These are phyloP conservation scores for Temnopleurus reevesii DNA, from an alignment of 53 echinoderm and acorn worm genomes.

Conservation along the genomic window DNA sequence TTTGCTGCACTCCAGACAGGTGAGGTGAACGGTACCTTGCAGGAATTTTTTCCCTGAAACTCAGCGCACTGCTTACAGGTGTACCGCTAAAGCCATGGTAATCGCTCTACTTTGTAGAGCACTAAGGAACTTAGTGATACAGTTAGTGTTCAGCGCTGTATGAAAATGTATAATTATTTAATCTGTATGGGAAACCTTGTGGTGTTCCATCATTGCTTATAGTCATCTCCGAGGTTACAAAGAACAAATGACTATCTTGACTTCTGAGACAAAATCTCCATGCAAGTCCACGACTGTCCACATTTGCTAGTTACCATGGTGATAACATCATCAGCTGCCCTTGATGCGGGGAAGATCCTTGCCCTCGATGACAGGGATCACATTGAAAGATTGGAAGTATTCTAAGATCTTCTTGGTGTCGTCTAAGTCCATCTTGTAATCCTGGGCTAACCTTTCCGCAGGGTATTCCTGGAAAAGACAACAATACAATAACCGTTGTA, in stretches of 20 bases:
- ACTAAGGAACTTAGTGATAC: too few species aligned
- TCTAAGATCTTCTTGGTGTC: conserved; percentile 85
- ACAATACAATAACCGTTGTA: neutral
- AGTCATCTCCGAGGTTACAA: neutral
- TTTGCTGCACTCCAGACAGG: too few species aligned
- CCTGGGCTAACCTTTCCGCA: conserved; percentile 75
- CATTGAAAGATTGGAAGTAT: conserved; percentile 71
- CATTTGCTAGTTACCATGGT: neutral
- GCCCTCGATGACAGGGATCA: conserved; percentile 35
- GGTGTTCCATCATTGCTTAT: conserved; percentile 3
- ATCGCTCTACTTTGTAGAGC: too few species aligned
- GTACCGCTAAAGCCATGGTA: too few species aligned
- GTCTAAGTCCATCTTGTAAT: conserved; percentile 69
- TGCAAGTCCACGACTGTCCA: neutral
- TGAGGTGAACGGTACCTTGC: too few species aligned
- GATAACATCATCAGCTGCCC: conserved; percentile 36
- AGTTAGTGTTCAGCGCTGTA: too few species aligned
- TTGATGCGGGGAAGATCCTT: conserved; percentile 50
- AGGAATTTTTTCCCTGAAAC: too few species aligned
- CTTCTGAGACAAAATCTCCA: neutral
- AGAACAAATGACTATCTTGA: neutral
- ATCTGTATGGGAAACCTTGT: too few species aligned
- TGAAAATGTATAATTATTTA: too few species aligned
- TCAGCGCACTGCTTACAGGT: too few species aligned
- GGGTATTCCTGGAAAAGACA: conserved; percentile 67